Evolutionary conservation across 2,797 vertebrate species (phyloP).

Genomic region (Decapterus maruadsi): DNA sequence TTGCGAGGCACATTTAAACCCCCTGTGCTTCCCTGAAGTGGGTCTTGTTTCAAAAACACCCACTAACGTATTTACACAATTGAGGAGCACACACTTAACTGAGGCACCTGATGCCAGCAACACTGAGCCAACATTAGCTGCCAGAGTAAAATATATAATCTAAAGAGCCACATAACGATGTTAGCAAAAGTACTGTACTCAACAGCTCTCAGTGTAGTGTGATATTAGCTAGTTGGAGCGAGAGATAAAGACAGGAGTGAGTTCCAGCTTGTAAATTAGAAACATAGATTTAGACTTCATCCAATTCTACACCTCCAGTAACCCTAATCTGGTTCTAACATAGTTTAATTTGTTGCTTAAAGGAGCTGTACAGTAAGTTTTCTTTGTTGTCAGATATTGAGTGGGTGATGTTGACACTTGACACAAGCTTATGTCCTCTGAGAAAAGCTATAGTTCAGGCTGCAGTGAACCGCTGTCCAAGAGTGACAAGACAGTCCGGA

Average conservation of each 20-base stretch:
- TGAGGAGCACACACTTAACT: conserved; percentile 58
- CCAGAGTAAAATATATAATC: conserved; percentile 69
- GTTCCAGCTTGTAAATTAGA: background rate
- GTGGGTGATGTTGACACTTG: no score
- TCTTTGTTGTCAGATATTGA: no score
- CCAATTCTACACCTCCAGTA: background rate
- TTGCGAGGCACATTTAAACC: conserved; percentile 51
- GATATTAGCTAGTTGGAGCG: conserved; percentile 58
- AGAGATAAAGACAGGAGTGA: background rate
- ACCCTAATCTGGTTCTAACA: background rate
- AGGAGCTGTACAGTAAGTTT: no score
- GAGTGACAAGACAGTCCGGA: no score
- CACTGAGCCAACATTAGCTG: conserved; percentile 62
- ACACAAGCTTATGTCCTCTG: no score
- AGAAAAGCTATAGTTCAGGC: no score
- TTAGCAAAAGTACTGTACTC: conserved; percentile 68
- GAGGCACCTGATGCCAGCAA: conserved; percentile 75
- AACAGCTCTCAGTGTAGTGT: conserved; percentile 52
- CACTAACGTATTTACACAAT: conserved; percentile 65
- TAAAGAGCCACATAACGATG: conserved; percentile 77
- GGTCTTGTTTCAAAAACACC: conserved; percentile 77
- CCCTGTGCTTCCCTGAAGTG: conserved; percentile 58
- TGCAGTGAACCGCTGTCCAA: no score
- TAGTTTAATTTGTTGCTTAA: no score
- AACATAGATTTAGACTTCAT: conserved; percentile 14